Conservation (phyloP, 2,888 invertebrate genomes). For the Trachelus stipa region DNA sequence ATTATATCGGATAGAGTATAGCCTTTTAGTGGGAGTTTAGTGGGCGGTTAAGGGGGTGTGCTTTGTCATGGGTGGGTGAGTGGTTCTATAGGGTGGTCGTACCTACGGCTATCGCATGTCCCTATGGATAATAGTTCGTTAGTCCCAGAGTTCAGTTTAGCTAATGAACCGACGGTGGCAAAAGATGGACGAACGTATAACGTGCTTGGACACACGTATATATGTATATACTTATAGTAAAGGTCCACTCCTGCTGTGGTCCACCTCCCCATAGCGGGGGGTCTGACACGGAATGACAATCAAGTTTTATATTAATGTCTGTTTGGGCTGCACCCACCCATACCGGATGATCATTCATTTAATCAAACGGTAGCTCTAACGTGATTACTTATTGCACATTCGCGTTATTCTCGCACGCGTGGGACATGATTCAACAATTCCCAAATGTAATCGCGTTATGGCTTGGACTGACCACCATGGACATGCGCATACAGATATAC, state of each 20-base stretch:
- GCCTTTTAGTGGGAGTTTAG: not conserved
- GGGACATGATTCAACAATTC: conserved; percentile 58
- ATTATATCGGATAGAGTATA: not conserved
- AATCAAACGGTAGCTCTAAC: conserved; percentile 56
- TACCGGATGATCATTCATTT: conserved; percentile 55
- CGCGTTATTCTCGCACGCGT: conserved; percentile 47
- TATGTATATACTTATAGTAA: not conserved
- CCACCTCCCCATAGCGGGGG: not conserved
- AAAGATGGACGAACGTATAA: conserved; percentile 14
- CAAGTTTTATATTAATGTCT: conserved; percentile 52
- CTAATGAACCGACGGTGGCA: conserved; percentile 25
- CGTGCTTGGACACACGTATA: not conserved
- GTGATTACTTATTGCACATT: conserved; percentile 59
- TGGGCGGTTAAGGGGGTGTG: not conserved
- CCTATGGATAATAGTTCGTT: conserved; percentile 23
- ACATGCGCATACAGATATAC: not conserved
- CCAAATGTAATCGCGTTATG: conserved; percentile 50
- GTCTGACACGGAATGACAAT: conserved; percentile 47
- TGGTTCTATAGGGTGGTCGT: conserved; percentile 5
- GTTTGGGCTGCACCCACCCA: conserved; percentile 39
- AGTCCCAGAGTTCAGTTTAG: conserved; percentile 25
- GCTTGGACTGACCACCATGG: not conserved
- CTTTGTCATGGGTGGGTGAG: not conserved
- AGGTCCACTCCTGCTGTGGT: not conserved
- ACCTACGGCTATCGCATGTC: conserved; percentile 20